These are phyloP conservation scores for Pseudomugil gertrudae DNA, from an alignment of 2,797 vertebrate species.

Conservation along the genomic window DNA sequence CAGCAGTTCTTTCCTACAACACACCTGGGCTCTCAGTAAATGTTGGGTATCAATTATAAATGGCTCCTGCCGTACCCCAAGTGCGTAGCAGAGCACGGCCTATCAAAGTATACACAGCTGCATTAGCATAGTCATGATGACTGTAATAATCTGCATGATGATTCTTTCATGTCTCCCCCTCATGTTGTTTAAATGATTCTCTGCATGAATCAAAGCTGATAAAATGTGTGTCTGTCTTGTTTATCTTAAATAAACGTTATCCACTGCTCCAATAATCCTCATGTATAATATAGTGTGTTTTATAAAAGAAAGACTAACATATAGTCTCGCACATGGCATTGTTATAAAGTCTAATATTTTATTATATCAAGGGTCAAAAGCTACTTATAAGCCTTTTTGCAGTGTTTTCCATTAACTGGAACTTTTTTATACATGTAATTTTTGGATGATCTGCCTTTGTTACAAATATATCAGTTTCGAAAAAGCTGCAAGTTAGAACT, in stretches of 20 bases:
- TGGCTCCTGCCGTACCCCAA: slow-evolving; percentile 64
- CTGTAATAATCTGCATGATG: slow-evolving; percentile 56
- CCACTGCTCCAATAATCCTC: background rate
- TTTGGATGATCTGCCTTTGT: background rate
- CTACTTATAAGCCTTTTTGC: background rate
- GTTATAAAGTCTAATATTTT: background rate
- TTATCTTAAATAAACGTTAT: slow-evolving; percentile 2
- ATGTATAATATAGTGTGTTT: background rate
- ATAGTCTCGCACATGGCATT: background rate
- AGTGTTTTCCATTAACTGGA: background rate
- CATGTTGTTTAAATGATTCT: slow-evolving; percentile 8
- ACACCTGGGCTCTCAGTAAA: slow-evolving; percentile 82
- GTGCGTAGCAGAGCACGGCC: slow-evolving; percentile 57
- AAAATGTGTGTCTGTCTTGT: background rate
- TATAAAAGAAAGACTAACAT: background rate
- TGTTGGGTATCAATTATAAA: slow-evolving; percentile 80
- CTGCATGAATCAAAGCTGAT: slow-evolving; percentile 10
- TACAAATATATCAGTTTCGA: no score
- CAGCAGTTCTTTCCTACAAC: slow-evolving; percentile 81
- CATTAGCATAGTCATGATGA: slow-evolving; percentile 73
- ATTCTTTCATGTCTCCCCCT: slow-evolving; percentile 28
- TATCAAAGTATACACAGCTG: slow-evolving; percentile 59
- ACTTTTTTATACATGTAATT: background rate
- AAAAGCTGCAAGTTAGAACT: no score
- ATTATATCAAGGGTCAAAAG: background rate